Conservation (phyloP, 2,113 vertebrate species). For the mouse (Mus musculus) region GRCm39 chr12:105485501-105486000, state of each 20-base stretch:
- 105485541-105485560: too few species aligned
- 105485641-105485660: background rate
- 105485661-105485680: background rate
- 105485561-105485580: background rate
- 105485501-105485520: background rate
- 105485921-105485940: background rate
- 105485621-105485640: fast-evolving
- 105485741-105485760: background rate
- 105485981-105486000: background rate
- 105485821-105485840: background rate
- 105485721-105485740: background rate
- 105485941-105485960: background rate
- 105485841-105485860: fast-evolving
- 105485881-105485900: background rate
- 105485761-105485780: background rate
- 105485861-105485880: too few species aligned
- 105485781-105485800: background rate
- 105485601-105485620: background rate
- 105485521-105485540: background rate
- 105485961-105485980: background rate
- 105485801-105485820: background rate
- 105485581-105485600: background rate
- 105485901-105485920: background rate
- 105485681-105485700: background rate
- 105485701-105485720: background rate